phyloP scores from a whole-genome alignment of 2,888 invertebrate genomes.

The Stenotaenia linearis region DNA sequence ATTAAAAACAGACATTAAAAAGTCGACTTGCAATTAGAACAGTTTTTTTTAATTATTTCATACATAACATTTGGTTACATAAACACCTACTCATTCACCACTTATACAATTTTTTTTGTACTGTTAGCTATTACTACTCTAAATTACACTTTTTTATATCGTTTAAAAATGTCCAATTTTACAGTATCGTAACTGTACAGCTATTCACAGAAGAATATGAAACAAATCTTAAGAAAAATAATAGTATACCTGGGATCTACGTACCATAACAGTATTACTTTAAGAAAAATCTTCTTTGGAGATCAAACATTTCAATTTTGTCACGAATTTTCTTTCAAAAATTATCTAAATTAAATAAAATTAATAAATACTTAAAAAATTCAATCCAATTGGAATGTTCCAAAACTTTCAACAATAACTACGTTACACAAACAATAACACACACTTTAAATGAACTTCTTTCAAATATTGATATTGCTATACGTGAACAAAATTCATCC shows the following conservation, averaged over 20 bases:
- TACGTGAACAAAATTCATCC: background rate
- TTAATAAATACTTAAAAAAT: background rate
- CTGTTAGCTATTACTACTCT: background rate
- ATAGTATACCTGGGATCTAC: background rate
- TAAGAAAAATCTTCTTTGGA: background rate
- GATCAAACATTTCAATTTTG: background rate
- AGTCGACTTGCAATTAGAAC: too few relatives aligned
- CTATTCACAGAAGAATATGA: background rate
- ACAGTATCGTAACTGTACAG: constrained; percentile 9
- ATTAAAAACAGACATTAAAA: too few relatives aligned
- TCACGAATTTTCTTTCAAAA: background rate
- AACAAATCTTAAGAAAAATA: background rate
- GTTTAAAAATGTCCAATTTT: constrained; percentile 21
- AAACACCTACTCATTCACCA: constrained; percentile 8
- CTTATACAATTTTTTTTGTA: background rate
- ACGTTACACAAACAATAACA: constrained; percentile 18
- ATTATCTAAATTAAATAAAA: background rate
- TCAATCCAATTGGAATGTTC: background rate
- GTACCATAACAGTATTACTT: background rate
- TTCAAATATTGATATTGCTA: background rate
- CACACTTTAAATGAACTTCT: background rate
- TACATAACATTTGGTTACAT: background rate
- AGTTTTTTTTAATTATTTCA: background rate
- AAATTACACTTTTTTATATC: background rate
- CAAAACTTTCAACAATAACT: background rate